phyloP scores from a whole-genome alignment of 2,113 vertebrate species.

The Conger conger region DNA sequence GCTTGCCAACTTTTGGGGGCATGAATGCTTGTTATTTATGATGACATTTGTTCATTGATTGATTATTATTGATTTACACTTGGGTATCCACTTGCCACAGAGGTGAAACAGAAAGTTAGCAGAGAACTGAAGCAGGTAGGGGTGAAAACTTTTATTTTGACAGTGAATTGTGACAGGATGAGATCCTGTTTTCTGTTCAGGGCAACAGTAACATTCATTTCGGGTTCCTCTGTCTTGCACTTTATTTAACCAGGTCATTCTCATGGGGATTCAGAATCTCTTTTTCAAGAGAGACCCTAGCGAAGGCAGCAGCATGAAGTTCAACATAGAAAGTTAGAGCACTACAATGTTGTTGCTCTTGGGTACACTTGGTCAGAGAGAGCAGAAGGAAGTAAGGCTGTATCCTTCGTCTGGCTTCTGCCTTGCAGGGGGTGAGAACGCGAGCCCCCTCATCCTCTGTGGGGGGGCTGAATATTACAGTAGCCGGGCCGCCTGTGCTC shows the following conservation, averaged over 20 bases:
- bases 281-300: no score
- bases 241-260: no score
- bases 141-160: neutral
- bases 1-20: neutral
- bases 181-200: neutral
- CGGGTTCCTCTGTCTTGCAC: neutral
- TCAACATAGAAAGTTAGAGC: no score
- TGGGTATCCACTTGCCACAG: neutral
- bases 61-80: neutral
- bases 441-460: neutral
- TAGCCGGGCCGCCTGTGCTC: neutral
- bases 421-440: neutral
- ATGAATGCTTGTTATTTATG: neutral
- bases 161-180: neutral
- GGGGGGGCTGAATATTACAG: neutral
- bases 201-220: no score
- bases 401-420: conserved; percentile 7
- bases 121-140: neutral
- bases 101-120: neutral
- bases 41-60: neutral
- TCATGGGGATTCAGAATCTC: no score
- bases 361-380: neutral
- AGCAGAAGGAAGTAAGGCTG: neutral
- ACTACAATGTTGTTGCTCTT: conserved; percentile 1
- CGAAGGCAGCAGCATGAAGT: no score